Percentiles rank a stretch among this genome's conserved stretches.
Evolutionary conservation across 2,888 invertebrate genomes (phyloP).

Genomic region (Heliconius aoede): DNA sequence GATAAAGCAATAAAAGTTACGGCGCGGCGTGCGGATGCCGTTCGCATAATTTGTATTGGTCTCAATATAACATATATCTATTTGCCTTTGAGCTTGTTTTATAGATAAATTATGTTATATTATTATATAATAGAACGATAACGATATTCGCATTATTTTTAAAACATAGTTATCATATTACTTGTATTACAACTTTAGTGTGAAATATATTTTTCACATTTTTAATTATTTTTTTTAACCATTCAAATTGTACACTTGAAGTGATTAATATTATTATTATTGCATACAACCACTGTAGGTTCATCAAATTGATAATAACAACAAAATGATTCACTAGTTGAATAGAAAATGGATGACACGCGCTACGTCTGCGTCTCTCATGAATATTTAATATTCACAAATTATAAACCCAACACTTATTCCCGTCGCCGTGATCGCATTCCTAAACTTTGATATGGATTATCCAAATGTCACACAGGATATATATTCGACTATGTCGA

Average conservation of each 20-base stretch:
- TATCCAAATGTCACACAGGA: too few relatives aligned
- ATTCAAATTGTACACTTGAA: too few relatives aligned
- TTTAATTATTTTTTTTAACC: too few relatives aligned
- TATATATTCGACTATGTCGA: conserved; percentile 57
- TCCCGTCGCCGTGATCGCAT: conserved; percentile 61
- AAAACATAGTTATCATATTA: neutral
- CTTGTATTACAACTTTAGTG: neutral
- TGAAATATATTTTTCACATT: neutral
- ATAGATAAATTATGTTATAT: neutral
- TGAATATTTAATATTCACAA: conserved; percentile 83
- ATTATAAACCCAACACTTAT: conserved; percentile 82
- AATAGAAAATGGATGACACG: conserved; percentile 74
- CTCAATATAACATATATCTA: neutral
- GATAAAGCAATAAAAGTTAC: conserved; percentile 31
- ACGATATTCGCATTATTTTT: neutral
- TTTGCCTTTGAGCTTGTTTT: conserved; percentile 2
- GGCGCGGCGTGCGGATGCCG: conserved; percentile 1
- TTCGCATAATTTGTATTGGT: conserved; percentile 18
- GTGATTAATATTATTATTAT: too few relatives aligned
- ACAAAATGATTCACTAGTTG: conserved; percentile 71
- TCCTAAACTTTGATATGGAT: conserved; percentile 61
- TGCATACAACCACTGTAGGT: conserved; percentile 46
- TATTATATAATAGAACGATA: neutral
- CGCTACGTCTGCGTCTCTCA: conserved; percentile 67
- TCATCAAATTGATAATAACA: conserved; percentile 77